Conservation (phyloP, 1,140 invertebrate species). For the Ylistrum balloti region DNA sequence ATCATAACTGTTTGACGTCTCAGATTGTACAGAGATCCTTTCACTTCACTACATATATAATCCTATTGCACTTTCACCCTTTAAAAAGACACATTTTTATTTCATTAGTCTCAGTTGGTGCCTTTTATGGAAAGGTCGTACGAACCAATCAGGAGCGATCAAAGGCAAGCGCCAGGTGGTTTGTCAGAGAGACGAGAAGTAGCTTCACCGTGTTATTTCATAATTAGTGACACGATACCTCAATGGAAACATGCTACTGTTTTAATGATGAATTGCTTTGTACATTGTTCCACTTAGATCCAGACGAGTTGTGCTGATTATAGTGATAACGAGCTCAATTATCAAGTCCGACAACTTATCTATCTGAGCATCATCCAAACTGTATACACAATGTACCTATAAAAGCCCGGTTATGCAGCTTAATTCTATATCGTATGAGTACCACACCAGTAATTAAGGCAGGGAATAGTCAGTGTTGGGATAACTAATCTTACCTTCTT, state of each 20-base stretch:
- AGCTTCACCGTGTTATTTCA: neutral
- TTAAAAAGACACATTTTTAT: neutral
- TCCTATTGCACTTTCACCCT: neutral
- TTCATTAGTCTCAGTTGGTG: neutral
- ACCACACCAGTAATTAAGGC: too few species aligned
- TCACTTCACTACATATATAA: neutral
- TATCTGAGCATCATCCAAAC: too few species aligned
- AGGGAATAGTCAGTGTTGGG: too few species aligned
- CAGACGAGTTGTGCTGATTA: neutral
- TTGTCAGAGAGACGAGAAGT: neutral
- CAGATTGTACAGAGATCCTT: neutral
- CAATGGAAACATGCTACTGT: neutral
- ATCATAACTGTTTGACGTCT: neutral
- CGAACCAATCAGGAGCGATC: neutral
- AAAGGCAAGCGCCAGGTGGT: neutral
- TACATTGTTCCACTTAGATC: constrained; percentile 12
- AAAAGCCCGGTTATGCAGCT: too few species aligned
- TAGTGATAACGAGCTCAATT: neutral
- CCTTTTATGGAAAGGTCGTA: neutral
- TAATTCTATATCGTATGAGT: too few species aligned
- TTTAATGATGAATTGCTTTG: neutral
- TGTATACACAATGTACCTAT: too few species aligned
- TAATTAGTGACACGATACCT: neutral
- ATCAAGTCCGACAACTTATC: too few species aligned
- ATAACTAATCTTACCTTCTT: too few species aligned